Evolutionary conservation across 2,888 invertebrate species (phyloP), one percentile per base, ranked within the genome.

Genomic region (Drosophila hamatofila): DNA sequence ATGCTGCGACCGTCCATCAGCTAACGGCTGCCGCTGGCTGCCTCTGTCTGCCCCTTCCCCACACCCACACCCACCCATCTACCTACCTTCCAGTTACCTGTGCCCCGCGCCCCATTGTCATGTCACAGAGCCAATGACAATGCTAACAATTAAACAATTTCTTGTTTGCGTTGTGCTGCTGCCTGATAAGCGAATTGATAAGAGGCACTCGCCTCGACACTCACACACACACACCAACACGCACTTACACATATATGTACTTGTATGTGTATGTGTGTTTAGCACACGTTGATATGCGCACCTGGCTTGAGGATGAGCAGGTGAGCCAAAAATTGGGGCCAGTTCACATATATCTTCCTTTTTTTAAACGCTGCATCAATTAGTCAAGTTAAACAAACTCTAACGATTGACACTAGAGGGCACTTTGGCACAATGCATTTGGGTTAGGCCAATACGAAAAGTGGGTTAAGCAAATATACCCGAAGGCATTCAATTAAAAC

Each of bases 231-330:
- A 61, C 14, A 39, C 18, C 9, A 25, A 25, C 8, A 27, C 9
- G 9, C 9, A 27, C 27, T 6, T 27, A 27, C 8, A 27, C 8
- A 27, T 27, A 8, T 9, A 9, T 30, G 9, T 1, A 11, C 3
- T 25, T 33, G 8, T 21, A 23, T n/a, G 21, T 12, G 33, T 12
- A 33, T 23, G 12, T 21, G 18, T 21, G 57, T 56, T 85, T 79
- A 83, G 83, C 83, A 86, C 81, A 72, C 67, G 70, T 80, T 82
- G 80, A 70, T 80, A 81, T 72, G 67, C 60, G 71, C 49, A 44
- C 48, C 8, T 9, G 61, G 54, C 44, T 60, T 49, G 58, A 51
- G 60, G 68, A 42, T 41, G 9, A 27, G 41, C 18, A 55, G 16
- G 3, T n/a, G 27, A 25, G 14, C 27, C 12, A 30, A 16, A 42